Evolutionary conservation across 1,140 invertebrate genomes (phyloP).

Genomic region (Drosophila prosaltans): DNA sequence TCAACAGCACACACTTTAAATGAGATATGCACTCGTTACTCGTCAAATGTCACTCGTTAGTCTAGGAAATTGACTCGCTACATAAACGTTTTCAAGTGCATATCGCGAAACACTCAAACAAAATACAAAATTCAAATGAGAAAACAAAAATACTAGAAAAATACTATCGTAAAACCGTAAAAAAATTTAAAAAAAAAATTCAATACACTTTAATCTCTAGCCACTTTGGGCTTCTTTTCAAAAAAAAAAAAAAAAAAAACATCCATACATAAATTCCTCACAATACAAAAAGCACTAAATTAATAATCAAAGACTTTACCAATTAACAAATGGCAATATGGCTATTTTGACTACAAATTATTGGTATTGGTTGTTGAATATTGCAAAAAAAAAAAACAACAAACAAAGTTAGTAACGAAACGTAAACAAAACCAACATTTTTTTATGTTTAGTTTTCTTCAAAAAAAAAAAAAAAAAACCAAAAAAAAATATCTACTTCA

Average conservation of each 20-base stretch:
- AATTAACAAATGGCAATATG: slow-evolving; percentile 48
- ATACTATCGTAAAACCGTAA: slow-evolving; percentile 1
- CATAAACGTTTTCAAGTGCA: slow-evolving; percentile 9
- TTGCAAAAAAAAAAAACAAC: slow-evolving; percentile 46
- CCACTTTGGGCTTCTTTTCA: slow-evolving; percentile 47
- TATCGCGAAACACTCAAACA: slow-evolving; percentile 10
- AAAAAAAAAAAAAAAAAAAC: background rate
- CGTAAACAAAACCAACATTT: slow-evolving; percentile 55
- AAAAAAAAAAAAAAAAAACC: slow-evolving; percentile 27
- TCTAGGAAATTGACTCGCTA: slow-evolving; percentile 10
- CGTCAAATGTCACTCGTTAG: slow-evolving; percentile 20
- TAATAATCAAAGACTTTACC: slow-evolving; percentile 78
- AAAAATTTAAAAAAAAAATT: background rate
- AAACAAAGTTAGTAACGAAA: slow-evolving; percentile 34
- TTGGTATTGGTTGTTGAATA: slow-evolving; percentile 81
- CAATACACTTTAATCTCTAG: slow-evolving; percentile 44
- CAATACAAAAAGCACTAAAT: slow-evolving; percentile 83
- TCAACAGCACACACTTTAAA: slow-evolving; percentile 24
- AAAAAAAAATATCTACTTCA: slow-evolving; percentile 2
- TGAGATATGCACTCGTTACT: slow-evolving; percentile 50
- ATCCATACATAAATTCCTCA: slow-evolving; percentile 81
- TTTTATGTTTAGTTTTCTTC: slow-evolving; percentile 27
- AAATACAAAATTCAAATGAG: slow-evolving; percentile 36
- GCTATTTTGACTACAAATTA: slow-evolving; percentile 47
- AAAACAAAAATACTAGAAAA: slow-evolving; percentile 21